Base-by-base conservation (phyloP, 2,888 invertebrate genomes). In the Tipula unca region DNA sequence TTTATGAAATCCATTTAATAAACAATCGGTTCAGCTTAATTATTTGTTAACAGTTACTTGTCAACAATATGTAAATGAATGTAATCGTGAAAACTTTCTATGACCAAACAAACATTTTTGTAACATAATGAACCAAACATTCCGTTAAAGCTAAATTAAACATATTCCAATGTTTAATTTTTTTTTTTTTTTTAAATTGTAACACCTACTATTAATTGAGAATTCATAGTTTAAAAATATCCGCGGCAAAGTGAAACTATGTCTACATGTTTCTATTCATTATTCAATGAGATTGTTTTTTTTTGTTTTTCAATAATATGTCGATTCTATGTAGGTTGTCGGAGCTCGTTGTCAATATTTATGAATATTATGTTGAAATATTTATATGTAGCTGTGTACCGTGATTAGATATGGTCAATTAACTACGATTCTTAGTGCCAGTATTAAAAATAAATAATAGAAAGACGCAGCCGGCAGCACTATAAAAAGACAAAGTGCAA, bases 271-370 rank as follows among this genome's bases (percentile, higher is more conserved):
- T 20, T 69, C 10, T 69, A 69, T 69, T 69, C 25, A 69, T 69
- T 69, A 69, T 69, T 69, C 25, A 69, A 69, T 69, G 69, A 69
- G 25, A 25, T 69, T 69, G 25, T 69, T 69, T 25, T 20, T 10
- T 69, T 69, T 69, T 48, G 0, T 48, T 48, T 17, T 48, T 17
- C 17, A 69, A 69, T 25, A 25, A 69, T 69, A 69, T 69, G 69
- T 69, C 69, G 69, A 69, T 69, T 69, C 69, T 69, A 69, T 69
- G 69, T 69, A 69, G 69, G 69, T 69, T 69, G 69, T 69, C 25
- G 3, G 13, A 69, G 69, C 69, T 69, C 69, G 69, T 13, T 10
- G 20, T 69, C 25, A 69, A 69, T 69, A 69, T 69, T 25, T 10
- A 25, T 69, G 25, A 69, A 69, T 69, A 69, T 69, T 69, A 69